phyloP scores from a whole-genome alignment of 2,888 invertebrate genomes.

The Morinoia aosen region DNA sequence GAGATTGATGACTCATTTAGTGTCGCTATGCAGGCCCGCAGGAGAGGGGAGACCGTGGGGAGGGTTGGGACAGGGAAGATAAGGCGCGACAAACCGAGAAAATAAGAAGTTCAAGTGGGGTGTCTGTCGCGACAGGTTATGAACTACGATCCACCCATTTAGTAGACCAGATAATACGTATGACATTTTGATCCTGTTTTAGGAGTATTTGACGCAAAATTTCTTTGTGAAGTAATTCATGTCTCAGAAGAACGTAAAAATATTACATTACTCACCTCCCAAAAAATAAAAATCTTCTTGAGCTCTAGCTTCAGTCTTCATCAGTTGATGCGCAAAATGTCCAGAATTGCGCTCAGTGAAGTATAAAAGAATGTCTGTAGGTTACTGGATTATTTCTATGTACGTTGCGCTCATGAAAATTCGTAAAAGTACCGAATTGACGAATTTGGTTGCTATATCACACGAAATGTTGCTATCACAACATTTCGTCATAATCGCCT shows the following conservation, averaged over 20 bases:
- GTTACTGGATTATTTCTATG: too few species aligned
- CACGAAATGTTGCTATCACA: too few species aligned
- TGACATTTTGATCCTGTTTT: neutral
- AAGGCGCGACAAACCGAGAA: neutral
- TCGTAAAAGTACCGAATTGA: too few species aligned
- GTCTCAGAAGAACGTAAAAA: neutral
- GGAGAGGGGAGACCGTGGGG: neutral
- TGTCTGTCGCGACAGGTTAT: neutral
- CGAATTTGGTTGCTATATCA: too few species aligned
- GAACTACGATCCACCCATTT: neutral
- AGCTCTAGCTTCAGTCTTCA: too few species aligned
- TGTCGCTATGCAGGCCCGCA: constrained; percentile 40
- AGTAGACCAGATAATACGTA: neutral
- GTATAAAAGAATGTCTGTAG: too few species aligned
- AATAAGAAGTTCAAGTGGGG: neutral
- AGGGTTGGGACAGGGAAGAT: neutral
- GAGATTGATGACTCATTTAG: constrained; percentile 49
- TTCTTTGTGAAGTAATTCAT: neutral
- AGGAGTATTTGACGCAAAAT: neutral
- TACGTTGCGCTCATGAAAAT: too few species aligned
- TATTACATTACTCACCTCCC: neutral
- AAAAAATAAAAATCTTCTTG: neutral
- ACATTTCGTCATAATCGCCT: too few species aligned
- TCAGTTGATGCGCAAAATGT: too few species aligned
- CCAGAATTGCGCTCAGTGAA: too few species aligned